phyloP scores from a whole-genome alignment of 2,797 vertebrate genomes.

The Danio kyathit region DNA sequence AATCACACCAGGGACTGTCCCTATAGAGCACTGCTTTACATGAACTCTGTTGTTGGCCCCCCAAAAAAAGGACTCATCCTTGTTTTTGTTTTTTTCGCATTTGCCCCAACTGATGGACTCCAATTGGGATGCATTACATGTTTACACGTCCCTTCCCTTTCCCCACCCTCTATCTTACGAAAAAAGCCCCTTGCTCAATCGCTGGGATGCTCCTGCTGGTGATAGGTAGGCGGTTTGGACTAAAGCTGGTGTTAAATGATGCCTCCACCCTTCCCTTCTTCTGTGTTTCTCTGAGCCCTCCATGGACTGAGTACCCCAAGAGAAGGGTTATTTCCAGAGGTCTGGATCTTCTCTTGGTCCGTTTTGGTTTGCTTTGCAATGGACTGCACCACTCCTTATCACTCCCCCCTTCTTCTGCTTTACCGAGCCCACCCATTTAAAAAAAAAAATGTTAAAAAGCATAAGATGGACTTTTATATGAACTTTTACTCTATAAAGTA shows the following conservation, averaged over 20 bases:
- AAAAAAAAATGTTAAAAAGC: slow-evolving; percentile 83
- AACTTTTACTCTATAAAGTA: slow-evolving; percentile 93
- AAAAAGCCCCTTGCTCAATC: slow-evolving; percentile 73
- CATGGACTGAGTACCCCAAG: slow-evolving; percentile 91
- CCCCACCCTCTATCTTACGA: slow-evolving; percentile 52
- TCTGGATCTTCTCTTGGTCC: slow-evolving; percentile 64
- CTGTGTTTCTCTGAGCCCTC: slow-evolving; percentile 72
- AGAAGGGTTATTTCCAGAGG: slow-evolving; percentile 73
- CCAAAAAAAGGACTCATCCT: slow-evolving; percentile 52
- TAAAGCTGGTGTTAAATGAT: slow-evolving; percentile 83
- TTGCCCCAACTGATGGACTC: slow-evolving; percentile 83
- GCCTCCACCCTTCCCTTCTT: slow-evolving; percentile 67
- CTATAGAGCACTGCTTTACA: slow-evolving; percentile 87
- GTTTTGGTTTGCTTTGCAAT: slow-evolving; percentile 73
- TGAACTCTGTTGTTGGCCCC: slow-evolving; percentile 77
- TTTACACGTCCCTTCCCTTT: slow-evolving; percentile 40
- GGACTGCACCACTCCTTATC: slow-evolving; percentile 79
- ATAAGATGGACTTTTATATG: slow-evolving; percentile 95
- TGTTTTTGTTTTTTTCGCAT: slow-evolving; percentile 53
- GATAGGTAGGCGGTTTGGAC: slow-evolving; percentile 91
- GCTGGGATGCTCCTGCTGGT: slow-evolving; percentile 76
- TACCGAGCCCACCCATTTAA: slow-evolving; percentile 82
- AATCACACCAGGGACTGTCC: slow-evolving; percentile 89
- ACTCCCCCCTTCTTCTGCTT: slow-evolving; percentile 78
- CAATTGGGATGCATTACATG: slow-evolving; percentile 78